Base-by-base conservation (phyloP, 2,888 invertebrate species). In the Apamea epomidion region DNA sequence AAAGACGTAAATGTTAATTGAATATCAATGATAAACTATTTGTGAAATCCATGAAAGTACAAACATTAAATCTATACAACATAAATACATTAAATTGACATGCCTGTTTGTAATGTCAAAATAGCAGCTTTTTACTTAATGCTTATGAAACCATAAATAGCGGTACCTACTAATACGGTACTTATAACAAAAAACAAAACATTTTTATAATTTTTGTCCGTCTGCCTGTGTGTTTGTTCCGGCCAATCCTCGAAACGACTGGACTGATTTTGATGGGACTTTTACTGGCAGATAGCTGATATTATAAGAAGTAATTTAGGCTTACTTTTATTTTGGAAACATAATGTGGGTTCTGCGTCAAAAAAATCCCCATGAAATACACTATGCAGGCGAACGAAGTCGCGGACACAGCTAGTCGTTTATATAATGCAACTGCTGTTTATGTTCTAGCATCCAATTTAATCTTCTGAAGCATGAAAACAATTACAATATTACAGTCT, bases 381-480 rank as follows among this genome's bases (percentile, higher is more conserved):
- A 4, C 1, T 7, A 42, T 37, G 58, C n/a, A 12, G 12, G 5
- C 12, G 58, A 58, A 58, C 58, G 12, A n/a, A n/a, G 12, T n/a
- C 58, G 58, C n/a, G 25, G 25, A 4, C 10, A 25, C 4, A 25
- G 10, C 25, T 4, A 58, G 58, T 12, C 58, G n/a, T 58, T n/a
- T 12, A 25, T 51, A 51, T 67, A 51, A 45, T 45, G 10, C 12
- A 80, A 68, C 8, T 37, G 60, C 14, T 62, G 32, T 51, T 45
- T 37, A 45, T 25, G 29, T 45, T 42, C 18, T 25, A 37, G 42
- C 8, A 42, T 67, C 12, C 10, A 72, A 42, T 42, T 42, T 42
- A 42, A 64, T 82, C 54, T 68, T 71, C 1, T 37, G 10, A 54
- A 45, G 42, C 42, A 60, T n/a, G 45, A 58, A 65, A 80, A 74